These are phyloP conservation scores for Saguinus imperator DNA, from an alignment of 2,113 vertebrate species.

Conservation along the genomic window DNA sequence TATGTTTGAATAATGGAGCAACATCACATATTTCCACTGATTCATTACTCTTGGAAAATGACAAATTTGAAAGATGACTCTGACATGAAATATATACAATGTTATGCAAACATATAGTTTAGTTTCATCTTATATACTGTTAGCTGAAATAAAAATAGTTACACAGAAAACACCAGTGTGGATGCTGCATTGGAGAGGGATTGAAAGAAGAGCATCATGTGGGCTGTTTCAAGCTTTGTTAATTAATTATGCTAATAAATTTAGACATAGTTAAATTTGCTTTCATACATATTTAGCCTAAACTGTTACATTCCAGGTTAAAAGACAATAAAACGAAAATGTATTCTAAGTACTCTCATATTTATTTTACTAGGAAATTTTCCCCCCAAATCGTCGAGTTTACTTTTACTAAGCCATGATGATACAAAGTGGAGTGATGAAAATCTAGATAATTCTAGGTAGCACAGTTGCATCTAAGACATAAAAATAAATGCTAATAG, in stretches of 20 bases:
- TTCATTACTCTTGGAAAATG: conserved; percentile 3
- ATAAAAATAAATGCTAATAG: neutral
- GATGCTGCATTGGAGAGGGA: neutral
- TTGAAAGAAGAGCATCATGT: neutral
- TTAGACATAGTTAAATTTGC: neutral
- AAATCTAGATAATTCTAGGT: neutral
- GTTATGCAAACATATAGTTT: conserved; percentile 46
- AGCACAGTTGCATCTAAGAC: neutral
- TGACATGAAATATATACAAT: neutral
- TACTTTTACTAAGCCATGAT: neutral
- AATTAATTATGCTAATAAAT: neutral
- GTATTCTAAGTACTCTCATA: neutral
- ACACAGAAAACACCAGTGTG: neutral
- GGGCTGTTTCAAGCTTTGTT: neutral
- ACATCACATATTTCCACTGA: conserved; percentile 26
- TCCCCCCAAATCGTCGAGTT: neutral
- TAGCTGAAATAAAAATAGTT: neutral
- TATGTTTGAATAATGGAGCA: conserved; percentile 54
- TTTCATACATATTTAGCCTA: neutral
- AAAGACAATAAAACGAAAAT: neutral
- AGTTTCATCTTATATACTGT: neutral
- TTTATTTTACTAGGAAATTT: neutral
- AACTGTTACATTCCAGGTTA: neutral
- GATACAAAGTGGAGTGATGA: neutral
- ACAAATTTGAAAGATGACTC: conserved; percentile 55